Evolutionary conservation across 2,888 invertebrate species (phyloP).

Genomic region (Drosophila fulvimacula): DNA sequence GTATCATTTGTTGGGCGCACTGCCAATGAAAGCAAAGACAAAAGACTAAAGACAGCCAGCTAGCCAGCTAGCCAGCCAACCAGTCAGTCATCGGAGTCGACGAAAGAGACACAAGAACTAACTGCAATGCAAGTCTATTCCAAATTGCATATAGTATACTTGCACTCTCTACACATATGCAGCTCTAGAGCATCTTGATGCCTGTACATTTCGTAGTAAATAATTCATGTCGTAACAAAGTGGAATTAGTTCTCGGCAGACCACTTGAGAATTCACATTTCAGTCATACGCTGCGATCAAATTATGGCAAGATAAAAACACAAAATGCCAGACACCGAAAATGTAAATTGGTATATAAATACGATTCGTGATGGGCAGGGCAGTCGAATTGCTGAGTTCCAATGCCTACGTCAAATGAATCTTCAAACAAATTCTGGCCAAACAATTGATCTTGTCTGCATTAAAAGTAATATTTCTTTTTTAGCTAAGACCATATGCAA

Average conservation of each 20-base stretch:
- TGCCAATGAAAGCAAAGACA: conserved; percentile 72
- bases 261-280: conserved; percentile 46
- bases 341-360: conserved; percentile 33
- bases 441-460: conserved; percentile 24
- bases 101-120: conserved; percentile 43
- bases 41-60: conserved; percentile 44
- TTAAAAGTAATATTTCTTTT: background rate
- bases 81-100: conserved; percentile 66
- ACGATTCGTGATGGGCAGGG: conserved; percentile 27
- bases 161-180: conserved; percentile 3
- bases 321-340: conserved; percentile 49
- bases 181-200: conserved; percentile 7
- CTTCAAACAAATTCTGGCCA: conserved; percentile 20
- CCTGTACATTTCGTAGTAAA: conserved; percentile 9
- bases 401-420: conserved; percentile 30
- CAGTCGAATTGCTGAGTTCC: conserved; percentile 47
- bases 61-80: conserved; percentile 8
- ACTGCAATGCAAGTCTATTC: conserved; percentile 57
- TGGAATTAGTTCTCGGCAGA: conserved; percentile 23
- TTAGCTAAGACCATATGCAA: background rate
- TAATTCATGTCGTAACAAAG: conserved; percentile 17
- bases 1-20: conserved; percentile 69
- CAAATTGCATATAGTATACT: conserved; percentile 20
- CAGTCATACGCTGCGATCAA: conserved; percentile 36
- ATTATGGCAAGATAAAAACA: conserved; percentile 46